phyloP scores from a whole-genome alignment of 2,113 vertebrate species.

The Dromas ardeola region DNA sequence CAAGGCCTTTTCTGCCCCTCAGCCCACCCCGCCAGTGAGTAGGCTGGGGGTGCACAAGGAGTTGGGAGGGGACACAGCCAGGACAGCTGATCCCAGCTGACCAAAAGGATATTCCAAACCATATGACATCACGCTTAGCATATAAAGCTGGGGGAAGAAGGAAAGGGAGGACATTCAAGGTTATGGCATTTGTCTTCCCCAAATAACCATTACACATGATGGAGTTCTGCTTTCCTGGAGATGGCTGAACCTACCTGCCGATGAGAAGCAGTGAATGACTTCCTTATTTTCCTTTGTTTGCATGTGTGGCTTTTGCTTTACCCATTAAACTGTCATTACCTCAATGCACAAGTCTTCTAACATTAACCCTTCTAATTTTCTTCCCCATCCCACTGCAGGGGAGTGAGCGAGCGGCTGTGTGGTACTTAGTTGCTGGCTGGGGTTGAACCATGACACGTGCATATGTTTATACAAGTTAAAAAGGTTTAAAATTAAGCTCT shows the following conservation, averaged over 20 bases:
- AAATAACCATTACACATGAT: neutral
- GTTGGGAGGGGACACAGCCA: neutral
- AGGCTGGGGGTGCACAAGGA: neutral
- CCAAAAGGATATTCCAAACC: neutral
- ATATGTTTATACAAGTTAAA: neutral
- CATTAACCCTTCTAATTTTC: neutral
- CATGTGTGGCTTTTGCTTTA: neutral
- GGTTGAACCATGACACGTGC: neutral
- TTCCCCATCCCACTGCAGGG: no score
- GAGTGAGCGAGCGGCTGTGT: neutral
- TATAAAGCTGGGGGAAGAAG: neutral
- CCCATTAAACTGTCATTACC: neutral
- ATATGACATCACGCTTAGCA: neutral
- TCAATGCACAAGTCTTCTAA: neutral
- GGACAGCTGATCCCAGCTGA: neutral
- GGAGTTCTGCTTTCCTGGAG: neutral
- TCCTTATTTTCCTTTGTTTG: neutral
- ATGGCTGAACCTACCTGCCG: neutral
- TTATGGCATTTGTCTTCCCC: neutral
- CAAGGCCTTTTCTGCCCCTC: neutral
- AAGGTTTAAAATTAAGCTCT: neutral
- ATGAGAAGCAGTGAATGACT: neutral
- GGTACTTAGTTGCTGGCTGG: neutral
- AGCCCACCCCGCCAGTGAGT: neutral
- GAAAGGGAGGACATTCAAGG: neutral